Evolutionary conservation across 2,113 vertebrate genomes (phyloP), one percentile per base, ranked within the genome.

Genomic region (Psephotus haematonotus): DNA sequence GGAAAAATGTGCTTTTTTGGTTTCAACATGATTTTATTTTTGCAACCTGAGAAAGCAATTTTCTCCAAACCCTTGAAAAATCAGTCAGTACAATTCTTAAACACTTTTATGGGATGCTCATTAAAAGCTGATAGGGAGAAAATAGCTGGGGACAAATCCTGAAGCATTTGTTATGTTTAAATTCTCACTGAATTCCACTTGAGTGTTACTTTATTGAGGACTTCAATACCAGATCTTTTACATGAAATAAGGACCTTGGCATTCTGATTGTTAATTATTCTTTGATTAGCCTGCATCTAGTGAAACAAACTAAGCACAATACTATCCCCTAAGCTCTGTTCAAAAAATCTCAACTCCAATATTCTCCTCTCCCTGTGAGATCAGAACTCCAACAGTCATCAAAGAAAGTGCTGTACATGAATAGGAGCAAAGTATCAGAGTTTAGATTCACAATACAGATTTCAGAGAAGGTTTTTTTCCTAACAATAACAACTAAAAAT

Each of bases 231-330:
- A 88, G 82, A 95, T 80, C 76, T 79, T 91, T 90, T 84, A 93
- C 78, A 74, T n/a, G 81, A 94, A 94, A 81, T 43, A 85, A 93
- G 84, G 69, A 92, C 75, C 91, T 86, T 88, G 93, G 90, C 53
- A 93, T 95, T 96, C 95, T 79, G 84, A 90, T 87, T 95, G 93
- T 92, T 96, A 97, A 97, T 97, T 94, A 95, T 90, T 86, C 75
- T 94, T 86, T 87, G 92, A 97, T 96, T 94, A 96, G 76, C 72
- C 86, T 95, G 82, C 84, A 93, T 77, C 87, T 93, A 90, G 65
- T 67, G 67, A 70, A 95, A 90, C 76, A 95, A 97, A 96, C 82
- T 81, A 70, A 96, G 71, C 41, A 41, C 63, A 91, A 10, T 91
- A 84, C 63, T 92, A 92, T 91, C 77, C 88, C 79, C 94, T 86